Evolutionary conservation across 1,140 invertebrate genomes (phyloP).

Genomic region (Lanistes nyassanus): DNA sequence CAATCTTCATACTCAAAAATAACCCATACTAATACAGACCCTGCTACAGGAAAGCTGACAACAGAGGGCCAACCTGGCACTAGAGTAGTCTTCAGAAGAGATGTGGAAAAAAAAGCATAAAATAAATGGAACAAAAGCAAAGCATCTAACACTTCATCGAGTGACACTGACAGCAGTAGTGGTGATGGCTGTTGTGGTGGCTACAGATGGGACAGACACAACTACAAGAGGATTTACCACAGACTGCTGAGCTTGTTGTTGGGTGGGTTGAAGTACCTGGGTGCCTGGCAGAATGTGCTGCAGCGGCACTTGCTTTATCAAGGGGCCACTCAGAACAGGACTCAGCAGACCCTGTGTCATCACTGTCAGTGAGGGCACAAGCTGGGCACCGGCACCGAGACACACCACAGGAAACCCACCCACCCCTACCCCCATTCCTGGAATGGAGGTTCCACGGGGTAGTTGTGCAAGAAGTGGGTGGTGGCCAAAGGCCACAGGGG

Average conservation of each 20-base stretch:
- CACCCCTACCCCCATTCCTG: background rate
- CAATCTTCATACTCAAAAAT: background rate
- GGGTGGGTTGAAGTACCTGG: constrained; percentile 4
- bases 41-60: background rate
- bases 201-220: constrained; percentile 38
- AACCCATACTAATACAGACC: background rate
- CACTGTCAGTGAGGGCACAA: constrained; percentile 35
- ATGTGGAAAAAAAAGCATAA: background rate
- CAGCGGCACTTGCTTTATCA: constrained; percentile 41
- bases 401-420: background rate
- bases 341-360: constrained; percentile 32
- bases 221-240: constrained; percentile 45
- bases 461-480: constrained; percentile 1
- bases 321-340: constrained; percentile 25
- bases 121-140: background rate
- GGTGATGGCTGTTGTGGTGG: constrained; percentile 25
- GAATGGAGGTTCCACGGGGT: background rate
- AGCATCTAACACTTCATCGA: background rate
- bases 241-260: constrained; percentile 27
- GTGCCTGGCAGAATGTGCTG: constrained; percentile 24
- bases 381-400: background rate
- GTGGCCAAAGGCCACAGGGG: background rate
- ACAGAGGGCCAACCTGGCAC: background rate
- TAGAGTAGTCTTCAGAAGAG: background rate
- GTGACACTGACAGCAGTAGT: constrained; percentile 16